Evolutionary conservation across 2,888 invertebrate genomes (phyloP), one percentile per base, ranked within the genome.

Genomic region (Hofmannophila pseudospretella): DNA sequence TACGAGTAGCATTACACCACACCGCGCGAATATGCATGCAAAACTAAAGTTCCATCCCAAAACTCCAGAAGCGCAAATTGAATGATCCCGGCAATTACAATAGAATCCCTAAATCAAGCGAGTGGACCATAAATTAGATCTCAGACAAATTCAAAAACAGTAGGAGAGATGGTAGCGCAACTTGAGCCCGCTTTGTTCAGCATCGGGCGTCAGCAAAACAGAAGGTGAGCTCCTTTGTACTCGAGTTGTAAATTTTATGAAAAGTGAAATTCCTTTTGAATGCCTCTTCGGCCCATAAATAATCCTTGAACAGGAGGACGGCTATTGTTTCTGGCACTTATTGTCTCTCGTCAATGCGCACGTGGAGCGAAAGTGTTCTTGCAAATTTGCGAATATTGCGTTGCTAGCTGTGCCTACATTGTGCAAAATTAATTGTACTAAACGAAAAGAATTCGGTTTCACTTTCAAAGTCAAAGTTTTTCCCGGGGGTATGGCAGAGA

Each of bases 241-340:
- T 52, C 52, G 60, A 78, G 82, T 86, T 86, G 85, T 84, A 85
- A 86, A 86, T 86, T 86, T 84, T 81, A 78, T 82, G 85, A 86
- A 86, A 86, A 86, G 85, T 86, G 85, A 86, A 86, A 86, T 86
- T 85, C 86, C 86, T 84, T 81, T 81, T 79, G 82, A 86, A 84
- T 71, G 67, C 78, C 74, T 67, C 62, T 75, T 75, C 69, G 70
- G 58, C 67, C 74, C 81, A 86, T 86, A 86, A 84, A 84, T 84
- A 78, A 82, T 74, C 60, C 69, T 53, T 62, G 73, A 80, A 84
- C 73, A 78, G 78, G 64, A 72, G 72, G 69, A 75, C 66, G 67
- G 75, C 73, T 64, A 81, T 86, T 86, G 86, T 86, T 78, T 82
- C 74, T 71, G 73, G 67, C 67, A 75, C 75, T 79, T 77, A 82